Evolutionary conservation across 2,888 invertebrate genomes (phyloP), one percentile per base, ranked within the genome.

Genomic region (Arctia plantaginis): DNA sequence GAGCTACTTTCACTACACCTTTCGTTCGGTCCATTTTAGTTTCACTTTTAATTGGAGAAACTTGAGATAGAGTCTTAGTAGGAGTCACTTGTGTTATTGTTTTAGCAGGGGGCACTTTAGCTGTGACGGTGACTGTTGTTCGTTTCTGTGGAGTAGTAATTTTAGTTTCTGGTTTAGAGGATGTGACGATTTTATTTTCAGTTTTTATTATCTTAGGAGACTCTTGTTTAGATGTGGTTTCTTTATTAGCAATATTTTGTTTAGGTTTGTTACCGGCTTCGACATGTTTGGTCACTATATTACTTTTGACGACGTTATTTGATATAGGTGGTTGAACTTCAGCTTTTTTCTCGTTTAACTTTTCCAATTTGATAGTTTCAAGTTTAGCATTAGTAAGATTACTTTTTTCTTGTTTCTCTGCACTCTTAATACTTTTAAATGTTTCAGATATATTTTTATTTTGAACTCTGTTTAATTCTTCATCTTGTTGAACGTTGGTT

Each of bases 1-100:
- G 69, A n/a, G 59, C 44, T 23, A 59, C 39, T 51, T 76, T 70
- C 41, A 27, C 27, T 65, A 39, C 39, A 44, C 7, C n/a, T 69
- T 59, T 55, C 3, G 30, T 47, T 69, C 12, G 33, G 23, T 13
- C 8, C 0, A 23, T n/a, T 51, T 59, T 44, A 35, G 35, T 62
- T 33, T n/a, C 35, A n/a, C 1, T 10, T 55, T 69, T 69, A 7
- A 23, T 7, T 13, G 35, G 47, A n/a, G 68, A 33, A 30, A 51
- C 47, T 47, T 47, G 30, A 35, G 23, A 23, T 68, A 13, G 13
- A 59, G 59, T 59, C 59, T 55, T n/a, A 55, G 69, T 55, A 33
- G n/a, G 69, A 51, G n/a, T 69, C 18, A n/a, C 6, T 69, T 59
- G 59, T 12, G 35, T n/a, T 59, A 27, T 27, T n/a, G 55, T 35